Evolutionary conservation across 2,113 vertebrate genomes (phyloP), one percentile per base, ranked within the genome.

Genomic region (Saimiri boliviensis): DNA sequence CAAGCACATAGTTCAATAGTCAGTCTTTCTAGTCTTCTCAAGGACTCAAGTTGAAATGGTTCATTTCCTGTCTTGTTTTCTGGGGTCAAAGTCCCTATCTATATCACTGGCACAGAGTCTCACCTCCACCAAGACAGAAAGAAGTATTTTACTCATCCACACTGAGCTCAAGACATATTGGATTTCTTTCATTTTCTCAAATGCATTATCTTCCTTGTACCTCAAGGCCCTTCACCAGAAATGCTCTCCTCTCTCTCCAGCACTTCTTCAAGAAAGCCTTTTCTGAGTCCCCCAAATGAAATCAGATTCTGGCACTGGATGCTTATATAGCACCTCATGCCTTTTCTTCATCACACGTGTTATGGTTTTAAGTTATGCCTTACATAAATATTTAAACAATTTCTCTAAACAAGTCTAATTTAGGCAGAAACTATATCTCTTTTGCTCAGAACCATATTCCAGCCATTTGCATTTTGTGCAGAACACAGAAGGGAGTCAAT

Each of bases 161-260:
- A n/a, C 27, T 56, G 49, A 68, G 63, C 13, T 90, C n/a, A 83
- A 79, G 19, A 35, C 27, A 42, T 42, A 52, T 2, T 93, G 52
- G 8, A 32, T 93, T 86, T 81, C 80, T 94, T 94, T 89, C 35
- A 85, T 83, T 97, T 93, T 82, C 82, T 94, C 73, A 82, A 89
- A 76, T 73, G 6, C 19, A 58, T 63, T 35, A 21, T 91, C 70
- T 93, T 85, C 16, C 23, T 95, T 81, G 32, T 4, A 81, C 56
- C 21, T 76, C n/a, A 85, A n/a, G 66, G 37, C 12, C 54, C 79
- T 95, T 85, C 71, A 20, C 56, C 54, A 49, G n/a, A 35, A 91
- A 32, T 58, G 23, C 73, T 68, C 40, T 8, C 30, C 4, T 47
- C 52, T 91, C 90, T 91, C 42, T 85, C 47, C 20, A 66, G 40